These are phyloP conservation scores for Cyclophora albipunctata DNA, from an alignment of 2,888 invertebrate species.

Conservation along the genomic window DNA sequence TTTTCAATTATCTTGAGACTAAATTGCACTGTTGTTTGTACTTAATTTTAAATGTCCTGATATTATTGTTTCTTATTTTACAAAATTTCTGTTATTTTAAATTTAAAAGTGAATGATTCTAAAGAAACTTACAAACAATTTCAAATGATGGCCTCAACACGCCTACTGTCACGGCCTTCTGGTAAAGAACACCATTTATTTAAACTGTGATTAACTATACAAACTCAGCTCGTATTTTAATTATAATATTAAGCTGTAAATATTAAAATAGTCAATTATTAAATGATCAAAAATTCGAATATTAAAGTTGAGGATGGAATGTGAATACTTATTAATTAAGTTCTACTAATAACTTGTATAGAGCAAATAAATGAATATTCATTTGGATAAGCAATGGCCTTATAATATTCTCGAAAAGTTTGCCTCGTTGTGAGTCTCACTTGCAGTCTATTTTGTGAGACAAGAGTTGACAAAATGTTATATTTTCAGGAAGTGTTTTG, in stretches of 20 bases:
- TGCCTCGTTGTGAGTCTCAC: neutral
- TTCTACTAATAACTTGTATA: constrained; percentile 28
- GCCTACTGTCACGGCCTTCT: constrained; percentile 54
- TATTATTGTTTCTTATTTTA: constrained; percentile 38
- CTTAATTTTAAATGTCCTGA: constrained; percentile 50
- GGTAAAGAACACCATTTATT: constrained; percentile 54
- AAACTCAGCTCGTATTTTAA: constrained; percentile 54
- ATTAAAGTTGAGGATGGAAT: constrained; percentile 25
- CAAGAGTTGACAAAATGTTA: too few relatives aligned
- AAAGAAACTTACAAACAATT: constrained; percentile 23
- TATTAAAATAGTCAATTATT: constrained; percentile 45
- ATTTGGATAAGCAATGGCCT: constrained; percentile 16
- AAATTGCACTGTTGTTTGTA: constrained; percentile 42
- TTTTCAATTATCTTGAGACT: constrained; percentile 13
- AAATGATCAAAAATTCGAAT: constrained; percentile 40
- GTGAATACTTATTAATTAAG: constrained; percentile 14
- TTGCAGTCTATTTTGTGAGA: too few relatives aligned
- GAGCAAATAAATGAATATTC: constrained; percentile 14
- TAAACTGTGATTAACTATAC: constrained; percentile 68
- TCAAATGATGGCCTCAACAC: constrained; percentile 44
- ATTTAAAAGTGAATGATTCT: constrained; percentile 38
- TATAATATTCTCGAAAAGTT: constrained; percentile 14
- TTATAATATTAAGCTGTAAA: constrained; percentile 35
- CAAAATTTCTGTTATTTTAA: constrained; percentile 15
- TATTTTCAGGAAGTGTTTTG: too few relatives aligned